A percentile compares a stretch with the other conserved stretches of the same genome.
phyloP scores from a whole-genome alignment of 2,113 vertebrate genomes.

The Natator depressus region DNA sequence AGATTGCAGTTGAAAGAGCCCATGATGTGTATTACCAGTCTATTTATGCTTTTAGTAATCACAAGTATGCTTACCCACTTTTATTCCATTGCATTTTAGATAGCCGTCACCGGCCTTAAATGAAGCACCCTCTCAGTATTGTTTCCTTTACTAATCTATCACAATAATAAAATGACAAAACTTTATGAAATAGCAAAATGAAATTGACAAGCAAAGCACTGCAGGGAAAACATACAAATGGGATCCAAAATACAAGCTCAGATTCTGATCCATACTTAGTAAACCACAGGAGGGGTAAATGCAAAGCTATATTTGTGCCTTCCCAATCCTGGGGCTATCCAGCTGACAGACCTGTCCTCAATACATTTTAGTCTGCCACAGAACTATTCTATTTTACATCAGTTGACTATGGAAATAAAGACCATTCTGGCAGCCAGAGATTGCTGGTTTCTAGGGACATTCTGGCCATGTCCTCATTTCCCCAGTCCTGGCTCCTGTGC shows the following conservation, averaged over 20 bases:
- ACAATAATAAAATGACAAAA: slow-evolving; percentile 31
- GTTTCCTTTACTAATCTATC: slow-evolving; percentile 39
- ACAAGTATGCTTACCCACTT: not conserved
- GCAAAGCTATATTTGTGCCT: slow-evolving; percentile 6
- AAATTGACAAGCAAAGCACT: not conserved
- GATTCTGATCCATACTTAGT: not conserved
- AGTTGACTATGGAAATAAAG: not conserved
- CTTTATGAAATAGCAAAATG: slow-evolving; percentile 27
- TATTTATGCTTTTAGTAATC: slow-evolving; percentile 50
- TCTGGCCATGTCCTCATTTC: not conserved
- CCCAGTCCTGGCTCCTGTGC: not conserved
- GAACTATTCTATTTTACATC: not conserved
- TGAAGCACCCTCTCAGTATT: slow-evolving; percentile 26
- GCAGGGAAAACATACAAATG: not conserved
- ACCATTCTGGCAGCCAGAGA: not conserved
- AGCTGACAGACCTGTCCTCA: not conserved
- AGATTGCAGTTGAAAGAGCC: slow-evolving; percentile 29
- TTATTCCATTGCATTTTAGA: slow-evolving; percentile 21
- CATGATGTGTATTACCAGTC: slow-evolving; percentile 43
- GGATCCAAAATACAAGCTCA: not conserved
- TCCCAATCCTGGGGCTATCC: not conserved
- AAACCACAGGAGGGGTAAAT: fast-evolving
- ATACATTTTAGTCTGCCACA: not conserved
- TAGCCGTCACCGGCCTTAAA: slow-evolving; percentile 47
- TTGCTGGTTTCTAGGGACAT: not conserved